phyloP scores from a whole-genome alignment of 2,888 invertebrate species.

The Ecliptopera silaceata region DNA sequence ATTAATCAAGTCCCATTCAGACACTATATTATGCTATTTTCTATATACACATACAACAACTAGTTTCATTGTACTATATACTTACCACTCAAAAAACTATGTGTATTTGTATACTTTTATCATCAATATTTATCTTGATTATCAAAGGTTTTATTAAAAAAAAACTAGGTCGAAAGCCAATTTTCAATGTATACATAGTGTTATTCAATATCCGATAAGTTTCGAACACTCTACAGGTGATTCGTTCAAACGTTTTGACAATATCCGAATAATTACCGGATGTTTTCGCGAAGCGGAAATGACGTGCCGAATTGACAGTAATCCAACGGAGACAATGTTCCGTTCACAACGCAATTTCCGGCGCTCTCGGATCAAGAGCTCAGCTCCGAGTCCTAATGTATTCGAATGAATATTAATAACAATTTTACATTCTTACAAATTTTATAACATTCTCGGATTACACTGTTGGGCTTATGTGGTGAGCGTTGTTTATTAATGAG shows the following conservation, averaged over 20 bases:
- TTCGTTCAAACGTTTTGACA: conserved; percentile 59
- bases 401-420: conserved; percentile 42
- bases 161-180: no score
- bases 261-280: conserved; percentile 73
- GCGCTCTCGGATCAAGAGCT: conserved; percentile 51
- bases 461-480: neutral
- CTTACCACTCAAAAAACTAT: no score
- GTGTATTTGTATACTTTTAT: no score
- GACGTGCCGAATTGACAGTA: conserved; percentile 72
- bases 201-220: conserved; percentile 1
- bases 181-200: neutral
- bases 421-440: conserved; percentile 31
- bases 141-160: no score
- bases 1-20: no score
- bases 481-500: conserved; percentile 2
- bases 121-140: no score
- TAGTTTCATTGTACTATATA: no score
- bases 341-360: conserved; percentile 72
- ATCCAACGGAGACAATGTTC: conserved; percentile 70
- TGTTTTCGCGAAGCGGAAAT: conserved; percentile 72
- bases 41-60: no score
- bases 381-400: conserved; percentile 35
- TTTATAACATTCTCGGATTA: conserved; percentile 16
- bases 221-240: conserved; percentile 48
- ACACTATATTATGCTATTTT: no score